Evolutionary conservation across 2,888 invertebrate species (phyloP), one percentile per base, ranked within the genome.

Genomic region (Dolichopus griseipennis): DNA sequence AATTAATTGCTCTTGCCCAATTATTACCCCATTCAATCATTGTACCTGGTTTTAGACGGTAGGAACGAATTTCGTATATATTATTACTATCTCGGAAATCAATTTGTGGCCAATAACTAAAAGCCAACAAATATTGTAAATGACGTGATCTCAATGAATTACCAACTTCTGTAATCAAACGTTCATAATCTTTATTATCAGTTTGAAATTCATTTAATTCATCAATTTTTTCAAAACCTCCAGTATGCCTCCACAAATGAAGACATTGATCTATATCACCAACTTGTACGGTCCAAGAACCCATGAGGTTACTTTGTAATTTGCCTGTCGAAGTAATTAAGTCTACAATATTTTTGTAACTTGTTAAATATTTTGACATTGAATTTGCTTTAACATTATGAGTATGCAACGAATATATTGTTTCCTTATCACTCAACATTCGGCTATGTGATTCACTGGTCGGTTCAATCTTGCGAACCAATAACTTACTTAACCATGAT

Each of bases 11-110:
- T 75, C 95, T 86, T 0, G 96, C 96, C 97, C 98, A 99, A 81
- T 97, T 97, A 82, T 98, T 98, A 68, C 97, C 98, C 98, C 98
- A 99, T 83, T 98, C 98, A 74, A 98, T 97, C 97, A 98, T 97
- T 0, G 97, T 97, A 66, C 98, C 98, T 0, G 98, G 97, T 83
- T 96, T 96, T 63, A 99, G 84, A 72, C 94, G 92, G 81, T 91
- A 95, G 75, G 90, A 86, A 7, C 85, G 80, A 68, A 99, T 91
- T 84, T 99, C 98, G 78, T 99, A 99, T 73, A 97, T 92, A 79
- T 97, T 92, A 69, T 84, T 85, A 3, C 88, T 86, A 0, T 84
- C 81, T 37, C 95, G 85, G 34, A 89, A 87, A 72, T 87, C 84
- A 34, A 91, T 88, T 69, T 89, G 87, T 18, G 97, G 96, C 99